Conservation (phyloP, 2,113 vertebrate species). For the Shinisaurus crocodilurus region DNA sequence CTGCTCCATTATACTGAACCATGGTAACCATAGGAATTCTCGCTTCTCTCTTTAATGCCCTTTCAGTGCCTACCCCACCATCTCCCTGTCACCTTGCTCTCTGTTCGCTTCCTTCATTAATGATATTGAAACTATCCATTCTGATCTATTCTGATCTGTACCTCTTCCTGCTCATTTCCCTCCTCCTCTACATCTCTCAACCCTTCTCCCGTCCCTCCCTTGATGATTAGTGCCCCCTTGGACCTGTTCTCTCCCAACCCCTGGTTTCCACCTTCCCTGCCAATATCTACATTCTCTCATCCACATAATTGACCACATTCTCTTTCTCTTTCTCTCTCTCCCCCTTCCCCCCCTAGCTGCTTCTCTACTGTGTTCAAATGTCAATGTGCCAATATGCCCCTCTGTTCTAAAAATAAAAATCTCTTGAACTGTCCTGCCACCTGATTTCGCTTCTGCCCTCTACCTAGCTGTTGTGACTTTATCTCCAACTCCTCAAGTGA, state of each 20-base stretch:
- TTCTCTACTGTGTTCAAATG: background rate
- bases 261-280: background rate
- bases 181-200: background rate
- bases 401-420: background rate
- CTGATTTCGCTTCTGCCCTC: background rate
- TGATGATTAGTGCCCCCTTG: background rate
- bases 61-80: background rate
- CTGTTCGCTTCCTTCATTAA: background rate
- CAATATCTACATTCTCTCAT: background rate
- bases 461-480: background rate
- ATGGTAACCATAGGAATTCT: background rate
- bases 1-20: background rate
- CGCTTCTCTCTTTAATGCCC: background rate
- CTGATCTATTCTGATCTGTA: background rate
- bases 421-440: background rate
- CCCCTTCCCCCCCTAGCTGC: background rate
- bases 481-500: background rate
- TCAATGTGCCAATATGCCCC: background rate
- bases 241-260: background rate
- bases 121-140: background rate
- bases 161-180: background rate
- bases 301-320: background rate
- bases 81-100: background rate
- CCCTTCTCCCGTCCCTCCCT: background rate
- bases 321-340: too few relatives aligned